A percentile compares a stretch with the other conserved stretches of the same genome.
phyloP scores from a whole-genome alignment of 2,888 invertebrate genomes.

The Nebria brevicollis region DNA sequence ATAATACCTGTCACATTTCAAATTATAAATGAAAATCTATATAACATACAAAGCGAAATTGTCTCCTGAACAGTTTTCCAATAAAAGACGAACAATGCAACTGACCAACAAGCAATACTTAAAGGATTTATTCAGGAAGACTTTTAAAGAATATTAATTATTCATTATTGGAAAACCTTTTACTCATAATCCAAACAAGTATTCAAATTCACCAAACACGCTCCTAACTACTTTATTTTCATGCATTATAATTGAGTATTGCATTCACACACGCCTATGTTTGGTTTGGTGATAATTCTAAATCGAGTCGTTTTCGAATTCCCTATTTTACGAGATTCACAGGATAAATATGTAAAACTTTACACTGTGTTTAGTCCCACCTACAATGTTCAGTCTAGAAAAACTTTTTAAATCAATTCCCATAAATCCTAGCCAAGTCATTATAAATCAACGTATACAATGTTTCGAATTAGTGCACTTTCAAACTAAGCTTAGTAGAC shows the following conservation, averaged over 20 bases:
- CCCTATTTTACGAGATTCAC: background rate
- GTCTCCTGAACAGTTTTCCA: background rate
- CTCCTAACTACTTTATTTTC: too few relatives aligned
- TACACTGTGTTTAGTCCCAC: background rate
- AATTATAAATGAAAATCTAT: background rate
- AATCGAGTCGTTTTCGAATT: background rate
- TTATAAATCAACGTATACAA: slow-evolving; percentile 32
- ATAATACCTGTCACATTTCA: background rate
- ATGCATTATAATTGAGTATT: too few relatives aligned
- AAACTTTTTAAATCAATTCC: slow-evolving; percentile 30
- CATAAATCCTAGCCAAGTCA: slow-evolving; percentile 23
- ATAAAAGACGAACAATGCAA: background rate
- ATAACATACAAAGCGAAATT: background rate
- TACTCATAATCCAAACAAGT: too few relatives aligned
- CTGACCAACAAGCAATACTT: background rate
- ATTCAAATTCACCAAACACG: too few relatives aligned
- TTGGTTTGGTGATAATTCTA: too few relatives aligned
- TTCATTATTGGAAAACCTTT: background rate
- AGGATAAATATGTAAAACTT: slow-evolving; percentile 6
- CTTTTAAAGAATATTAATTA: background rate
- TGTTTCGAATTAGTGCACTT: slow-evolving; percentile 35
- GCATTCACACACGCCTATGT: too few relatives aligned
- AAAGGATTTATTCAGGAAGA: background rate
- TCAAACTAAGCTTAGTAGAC: background rate
- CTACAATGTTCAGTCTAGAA: background rate